Base-by-base conservation (phyloP, 2,888 invertebrate genomes). In the Heliconius erato region DNA sequence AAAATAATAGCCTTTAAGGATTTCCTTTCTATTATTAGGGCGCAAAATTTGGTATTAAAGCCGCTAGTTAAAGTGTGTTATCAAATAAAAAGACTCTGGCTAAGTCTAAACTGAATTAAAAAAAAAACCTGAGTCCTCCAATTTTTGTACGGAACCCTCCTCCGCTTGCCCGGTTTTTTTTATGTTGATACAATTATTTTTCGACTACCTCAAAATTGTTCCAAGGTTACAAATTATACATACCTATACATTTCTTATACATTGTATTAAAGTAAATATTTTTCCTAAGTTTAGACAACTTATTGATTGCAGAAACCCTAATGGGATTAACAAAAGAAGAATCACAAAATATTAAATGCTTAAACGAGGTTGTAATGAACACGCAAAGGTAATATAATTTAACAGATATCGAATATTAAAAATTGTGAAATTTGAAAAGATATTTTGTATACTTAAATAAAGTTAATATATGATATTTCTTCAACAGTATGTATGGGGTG, bases 291-390 rank as follows among this genome's bases (percentile, higher is more conserved):
- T n/a, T 11, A 40, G 9, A 12, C 16, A 69, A 5, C 11, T 54
- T 78, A 78, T 72, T 83, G 32, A 28, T 92, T 91, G 59, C 90
- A 95, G 95, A 94, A 89, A 95, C 94, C 0, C 86, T 95, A 0
- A 91, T 95, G 92, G 94, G 94, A 0, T 87, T 95, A 0, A 90
- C 94, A 0, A 92, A 93, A 86, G 88, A 92, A 63, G 94, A 95
- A 49, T 90, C 92, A 0, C 59, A 85, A 69, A 88, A 89, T 44
- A 63, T 94, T 3, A 84, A 87, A 68, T 85, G 88, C 7, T 83
- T 94, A 85, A 86, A 93, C 0, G 92, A 93, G 86, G 76, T 94
- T 0, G 87, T 94, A 28, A 32, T 79, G 12, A 26, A 79, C 35
- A 94, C 95, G 0, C 91, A 90, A 85, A 85, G 83, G 95, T 94